These are phyloP conservation scores for Brenthis daphne DNA, from an alignment of 2,888 invertebrate species.

Conservation along the genomic window DNA sequence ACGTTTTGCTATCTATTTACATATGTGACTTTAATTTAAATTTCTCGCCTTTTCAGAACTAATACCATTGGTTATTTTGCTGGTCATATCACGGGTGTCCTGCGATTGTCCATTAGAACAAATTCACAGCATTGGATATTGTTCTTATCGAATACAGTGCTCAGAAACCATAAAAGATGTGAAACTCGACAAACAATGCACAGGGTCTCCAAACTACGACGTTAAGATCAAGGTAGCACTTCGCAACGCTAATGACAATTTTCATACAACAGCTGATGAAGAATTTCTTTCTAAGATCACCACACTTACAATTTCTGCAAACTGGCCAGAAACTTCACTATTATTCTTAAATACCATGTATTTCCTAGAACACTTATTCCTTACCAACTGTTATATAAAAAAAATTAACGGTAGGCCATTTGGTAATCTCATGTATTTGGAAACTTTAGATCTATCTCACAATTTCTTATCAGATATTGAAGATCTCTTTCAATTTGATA, in stretches of 20 bases:
- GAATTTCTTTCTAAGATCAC: conserved; percentile 57
- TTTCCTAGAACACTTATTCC: conserved; percentile 52
- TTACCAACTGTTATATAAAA: conserved; percentile 54
- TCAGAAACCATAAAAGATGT: conserved; percentile 49
- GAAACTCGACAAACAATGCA: conserved; percentile 54
- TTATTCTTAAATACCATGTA: conserved; percentile 57
- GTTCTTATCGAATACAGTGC: conserved; percentile 58
- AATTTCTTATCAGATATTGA: conserved; percentile 57
- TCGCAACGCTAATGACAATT: conserved; percentile 51
- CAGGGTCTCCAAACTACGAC: conserved; percentile 58
- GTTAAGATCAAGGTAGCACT: conserved; percentile 58
- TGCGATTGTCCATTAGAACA: conserved; percentile 54
- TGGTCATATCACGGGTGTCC: conserved; percentile 43
- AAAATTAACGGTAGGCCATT: conserved; percentile 56
- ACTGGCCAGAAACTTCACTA: conserved; percentile 54
- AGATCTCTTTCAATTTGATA: conserved; percentile 60
- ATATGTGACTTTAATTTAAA: no score
- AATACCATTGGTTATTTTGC: conserved; percentile 45
- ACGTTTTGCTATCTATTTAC: not conserved
- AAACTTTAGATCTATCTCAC: conserved; percentile 58
- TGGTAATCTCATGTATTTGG: conserved; percentile 51
- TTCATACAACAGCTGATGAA: conserved; percentile 47
- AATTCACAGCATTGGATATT: conserved; percentile 48
- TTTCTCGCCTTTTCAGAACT: conserved; percentile 48
- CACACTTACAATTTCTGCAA: conserved; percentile 52